A percentile compares a stretch with the other conserved stretches of the same genome.
Conservation (phyloP, 2,797 vertebrate genomes). For the Falco columbarius region DNA sequence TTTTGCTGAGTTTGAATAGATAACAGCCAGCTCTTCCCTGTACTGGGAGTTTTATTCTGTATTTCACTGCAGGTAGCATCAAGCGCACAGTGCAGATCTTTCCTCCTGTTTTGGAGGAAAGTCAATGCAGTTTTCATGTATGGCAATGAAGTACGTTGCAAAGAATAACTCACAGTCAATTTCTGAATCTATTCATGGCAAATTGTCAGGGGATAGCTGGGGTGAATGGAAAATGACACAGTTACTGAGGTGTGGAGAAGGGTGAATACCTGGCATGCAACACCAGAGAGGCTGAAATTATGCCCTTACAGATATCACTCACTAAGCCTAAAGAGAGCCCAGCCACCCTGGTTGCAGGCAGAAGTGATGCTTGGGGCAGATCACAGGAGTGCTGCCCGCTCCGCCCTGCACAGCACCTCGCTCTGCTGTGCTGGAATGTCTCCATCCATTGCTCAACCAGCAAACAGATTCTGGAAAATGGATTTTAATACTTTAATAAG, state of each 20-base stretch:
- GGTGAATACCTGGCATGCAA: background rate
- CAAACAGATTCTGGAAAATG: background rate
- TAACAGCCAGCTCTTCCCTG: background rate
- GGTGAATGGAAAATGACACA: background rate
- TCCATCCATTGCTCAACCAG: rapidly evolving
- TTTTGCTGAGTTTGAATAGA: background rate
- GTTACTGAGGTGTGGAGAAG: background rate
- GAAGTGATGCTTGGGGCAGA: background rate
- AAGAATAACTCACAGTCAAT: slow-evolving; percentile 38
- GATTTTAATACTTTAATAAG: background rate
- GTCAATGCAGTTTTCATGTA: background rate
- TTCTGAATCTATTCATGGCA: slow-evolving; percentile 30
- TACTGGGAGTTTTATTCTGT: background rate
- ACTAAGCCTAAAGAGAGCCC: background rate
- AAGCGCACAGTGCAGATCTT: background rate
- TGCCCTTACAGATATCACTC: background rate
- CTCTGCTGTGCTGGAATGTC: background rate
- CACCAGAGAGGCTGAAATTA: background rate
- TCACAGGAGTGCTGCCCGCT: background rate
- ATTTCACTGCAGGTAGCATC: background rate
- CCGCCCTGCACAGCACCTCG: rapidly evolving
- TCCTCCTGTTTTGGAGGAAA: background rate
- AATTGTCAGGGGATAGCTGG: background rate
- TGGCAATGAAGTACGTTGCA: slow-evolving; percentile 18
- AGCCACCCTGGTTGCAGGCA: background rate